Conservation (phyloP, 2,797 vertebrate genomes). For the Pangasius djambal region DNA sequence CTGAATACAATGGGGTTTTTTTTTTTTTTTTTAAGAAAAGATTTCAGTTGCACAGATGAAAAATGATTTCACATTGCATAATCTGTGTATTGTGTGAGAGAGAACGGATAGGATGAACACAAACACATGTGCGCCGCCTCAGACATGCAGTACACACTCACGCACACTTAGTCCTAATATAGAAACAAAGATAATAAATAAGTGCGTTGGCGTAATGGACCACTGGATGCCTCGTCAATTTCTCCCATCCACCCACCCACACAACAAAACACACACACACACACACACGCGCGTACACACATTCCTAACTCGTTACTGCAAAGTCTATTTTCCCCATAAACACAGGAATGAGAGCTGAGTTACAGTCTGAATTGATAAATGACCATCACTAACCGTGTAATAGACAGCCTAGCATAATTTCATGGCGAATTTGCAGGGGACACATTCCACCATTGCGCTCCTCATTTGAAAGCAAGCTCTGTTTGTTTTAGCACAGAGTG, state of each 20-base stretch:
- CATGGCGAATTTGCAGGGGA: slow-evolving; percentile 64
- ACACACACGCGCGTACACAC: not conserved
- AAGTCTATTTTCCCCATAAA: slow-evolving; percentile 42
- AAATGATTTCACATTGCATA: not conserved
- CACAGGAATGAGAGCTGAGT: slow-evolving; percentile 41
- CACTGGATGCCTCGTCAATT: not conserved
- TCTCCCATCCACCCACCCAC: not conserved
- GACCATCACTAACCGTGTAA: slow-evolving; percentile 55
- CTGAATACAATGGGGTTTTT: too few relatives aligned
- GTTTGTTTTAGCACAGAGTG: slow-evolving; percentile 18
- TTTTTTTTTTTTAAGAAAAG: too few relatives aligned
- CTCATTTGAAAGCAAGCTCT: slow-evolving; percentile 59
- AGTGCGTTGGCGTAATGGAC: not conserved
- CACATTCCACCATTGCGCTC: slow-evolving; percentile 55
- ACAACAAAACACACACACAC: not conserved
- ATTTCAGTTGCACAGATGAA: not conserved
- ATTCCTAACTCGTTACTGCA: slow-evolving; percentile 64
- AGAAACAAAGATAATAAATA: slow-evolving; percentile 30
- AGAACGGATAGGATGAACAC: not conserved
- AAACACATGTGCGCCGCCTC: not conserved
- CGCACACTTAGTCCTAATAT: slow-evolving; percentile 8
- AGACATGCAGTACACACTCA: not conserved
- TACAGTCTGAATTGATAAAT: slow-evolving; percentile 61
- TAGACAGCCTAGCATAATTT: slow-evolving; percentile 60
- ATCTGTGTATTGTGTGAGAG: not conserved